These are phyloP conservation scores for Otocyon megalotis DNA, from an alignment of 2,113 vertebrate species.

Conservation along the genomic window DNA sequence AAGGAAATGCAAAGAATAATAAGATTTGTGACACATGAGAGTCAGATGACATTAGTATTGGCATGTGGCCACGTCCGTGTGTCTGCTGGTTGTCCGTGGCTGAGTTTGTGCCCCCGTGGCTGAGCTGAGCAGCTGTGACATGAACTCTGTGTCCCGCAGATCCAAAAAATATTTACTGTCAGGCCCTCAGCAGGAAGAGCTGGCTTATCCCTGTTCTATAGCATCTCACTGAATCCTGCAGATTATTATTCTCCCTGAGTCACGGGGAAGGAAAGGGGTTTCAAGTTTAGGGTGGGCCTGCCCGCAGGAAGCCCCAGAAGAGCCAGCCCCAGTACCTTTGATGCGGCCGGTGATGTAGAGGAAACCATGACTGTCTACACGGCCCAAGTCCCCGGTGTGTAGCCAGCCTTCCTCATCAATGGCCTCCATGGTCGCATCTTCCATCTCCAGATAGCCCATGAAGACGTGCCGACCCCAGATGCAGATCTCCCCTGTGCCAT, in stretches of 20 bases:
- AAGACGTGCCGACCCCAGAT: constrained; percentile 95
- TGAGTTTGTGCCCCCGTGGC: not conserved
- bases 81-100: rapidly evolving
- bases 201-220: not conserved
- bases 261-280: not conserved
- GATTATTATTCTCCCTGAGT: not conserved
- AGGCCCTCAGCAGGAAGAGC: not conserved
- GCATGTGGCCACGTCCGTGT: not conserved
- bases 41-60: not conserved
- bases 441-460: constrained; percentile 96
- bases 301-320: not conserved
- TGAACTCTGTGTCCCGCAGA: not conserved
- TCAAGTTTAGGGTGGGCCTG: no score
- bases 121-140: not conserved
- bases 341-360: constrained; percentile 95
- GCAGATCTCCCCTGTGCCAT: constrained; percentile 93
- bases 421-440: constrained; percentile 90
- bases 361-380: constrained; percentile 89
- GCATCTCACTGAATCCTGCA: not conserved
- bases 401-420: constrained; percentile 94
- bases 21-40: not conserved
- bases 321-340: constrained; percentile 89
- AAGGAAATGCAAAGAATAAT: not conserved
- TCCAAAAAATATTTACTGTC: not conserved
- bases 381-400: constrained; percentile 95